Evolutionary conservation across 2,888 invertebrate genomes (phyloP), one percentile per base, ranked within the genome.

Genomic region (Pseudococcus longispinus): DNA sequence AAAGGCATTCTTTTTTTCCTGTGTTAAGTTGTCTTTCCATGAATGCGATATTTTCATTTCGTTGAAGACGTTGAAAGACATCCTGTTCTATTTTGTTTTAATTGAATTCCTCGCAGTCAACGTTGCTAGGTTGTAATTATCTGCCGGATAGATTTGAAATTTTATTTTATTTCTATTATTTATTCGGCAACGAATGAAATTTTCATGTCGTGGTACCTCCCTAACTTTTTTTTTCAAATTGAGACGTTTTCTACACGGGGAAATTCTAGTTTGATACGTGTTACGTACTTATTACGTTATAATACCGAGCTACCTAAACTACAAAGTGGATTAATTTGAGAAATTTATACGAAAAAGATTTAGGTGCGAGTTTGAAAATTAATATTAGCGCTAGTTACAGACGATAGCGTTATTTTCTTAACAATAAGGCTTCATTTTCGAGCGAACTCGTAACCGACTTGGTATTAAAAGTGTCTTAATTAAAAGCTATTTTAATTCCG

Each of bases 31-130:
- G 29, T 70, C 42, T 42, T 42, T 5, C 23, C 2, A 20, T 42
- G 42, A 80, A 80, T 42, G 77, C 42, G 77, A 80, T 80, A 80
- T 80, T 42, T 80, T 80, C 42, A 42, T 80, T 37, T 37, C 9
- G 77, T 80, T 37, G 20, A 80, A 42, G 42, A 42, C 32, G 74
- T 74, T 74, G 32, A 74, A 74, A 74, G 32, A 74, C 77, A 80
- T 80, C 29, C n/a, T 18, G 77, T 80, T 42, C 42, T 11, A 80
- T 29, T 42, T 80, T 20, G 20, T 29, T 80, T 80, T 80, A 80
- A 80, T 80, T 80, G 77, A 80, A 80, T 80, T 80, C 77, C 77
- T 8, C 15, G 42, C 77, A 9, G 37, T n/a, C n/a, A n/a, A n/a
- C n/a, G 74, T n/a, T 37, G 37, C 6, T 74, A 9, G 9, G 42